Base-by-base conservation (phyloP, 2,888 invertebrate genomes). In the Pycnomerus fuliginosus region DNA sequence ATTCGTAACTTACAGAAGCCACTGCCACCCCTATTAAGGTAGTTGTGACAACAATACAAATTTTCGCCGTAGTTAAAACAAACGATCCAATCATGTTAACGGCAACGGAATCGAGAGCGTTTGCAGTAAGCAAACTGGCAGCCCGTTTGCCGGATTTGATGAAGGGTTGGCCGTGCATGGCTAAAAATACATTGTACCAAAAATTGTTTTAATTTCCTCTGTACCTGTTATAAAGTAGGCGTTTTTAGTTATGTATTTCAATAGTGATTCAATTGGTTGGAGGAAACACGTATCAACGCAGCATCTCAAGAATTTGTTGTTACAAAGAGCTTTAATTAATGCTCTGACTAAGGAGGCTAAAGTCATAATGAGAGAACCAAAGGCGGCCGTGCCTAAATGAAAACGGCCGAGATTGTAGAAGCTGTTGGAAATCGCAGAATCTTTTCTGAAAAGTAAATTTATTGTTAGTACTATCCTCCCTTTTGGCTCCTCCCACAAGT, bases 111-210 rank as follows among this genome's bases (percentile, higher is more conserved):
- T 27, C 25, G n/a, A 23, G 15, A 8, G 20, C 11, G 16, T 41
- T 41, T 2, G 13, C 10, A 12, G 13, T 12, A n/a, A 41, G 16
- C 4, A 41, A 17, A 12, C 27, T 20, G 11, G 25, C 41, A 3
- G 34, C 41, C 12, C 41, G 7, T 27, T 35, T 41, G 2, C 41
- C 41, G n/a, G 41, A 41, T 17, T 16, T 27, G 4, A 35, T 11
- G 25, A 41, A 41, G 23, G 12, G 13, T 20, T 41, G 23, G 8
- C 39, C 39, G 12, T 39, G 39, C 39, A 39, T 39, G 5, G 39
- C 39, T 22, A n/a, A n/a, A n/a, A n/a, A n/a, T n/a, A n/a, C n/a
- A n/a, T n/a, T n/a, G n/a, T n/a, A n/a, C n/a, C n/a, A n/a, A n/a
- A n/a, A n/a, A n/a, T n/a, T n/a, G n/a, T n/a, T n/a, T n/a, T n/a